These are phyloP conservation scores for Choristoneura fumiferana DNA, from an alignment of 1,140 invertebrate species.

Conservation along the genomic window DNA sequence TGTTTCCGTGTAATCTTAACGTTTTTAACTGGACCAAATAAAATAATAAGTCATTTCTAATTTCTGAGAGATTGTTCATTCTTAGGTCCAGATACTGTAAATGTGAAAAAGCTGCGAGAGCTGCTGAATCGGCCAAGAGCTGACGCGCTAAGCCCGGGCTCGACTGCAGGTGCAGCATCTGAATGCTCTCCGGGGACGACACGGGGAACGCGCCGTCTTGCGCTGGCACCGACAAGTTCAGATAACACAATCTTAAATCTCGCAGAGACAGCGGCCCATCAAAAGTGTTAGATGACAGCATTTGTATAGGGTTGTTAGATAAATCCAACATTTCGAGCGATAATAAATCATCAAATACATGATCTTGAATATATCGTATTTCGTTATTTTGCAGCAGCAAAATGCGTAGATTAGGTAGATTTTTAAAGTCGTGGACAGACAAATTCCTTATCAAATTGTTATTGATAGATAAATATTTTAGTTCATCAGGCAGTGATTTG, in stretches of 20 bases:
- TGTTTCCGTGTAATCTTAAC: slow-evolving; percentile 81
- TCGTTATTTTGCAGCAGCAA: slow-evolving; percentile 84
- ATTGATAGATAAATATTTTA: slow-evolving; percentile 73
- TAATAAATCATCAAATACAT: slow-evolving; percentile 82
- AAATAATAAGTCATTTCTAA: slow-evolving; percentile 82
- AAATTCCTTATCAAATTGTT: slow-evolving; percentile 83
- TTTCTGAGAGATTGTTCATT: slow-evolving; percentile 79
- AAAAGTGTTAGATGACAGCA: slow-evolving; percentile 83
- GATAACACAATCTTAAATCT: slow-evolving; percentile 83
- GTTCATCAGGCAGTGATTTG: slow-evolving; percentile 70
- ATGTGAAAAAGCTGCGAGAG: slow-evolving; percentile 83
- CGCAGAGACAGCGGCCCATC: slow-evolving; percentile 82
- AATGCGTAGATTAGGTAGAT: slow-evolving; percentile 84
- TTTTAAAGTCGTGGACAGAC: slow-evolving; percentile 83
- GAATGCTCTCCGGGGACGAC: slow-evolving; percentile 83
- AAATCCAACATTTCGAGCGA: slow-evolving; percentile 85
- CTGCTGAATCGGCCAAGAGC: slow-evolving; percentile 84
- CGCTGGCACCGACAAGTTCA: slow-evolving; percentile 80
- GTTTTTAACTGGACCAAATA: slow-evolving; percentile 84
- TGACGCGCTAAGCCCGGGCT: slow-evolving; percentile 85
- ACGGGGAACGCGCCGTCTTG: slow-evolving; percentile 84
- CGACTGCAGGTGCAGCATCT: slow-evolving; percentile 85
- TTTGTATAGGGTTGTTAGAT: slow-evolving; percentile 86
- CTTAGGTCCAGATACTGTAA: slow-evolving; percentile 85
- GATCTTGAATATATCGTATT: slow-evolving; percentile 82